Evolutionary conservation across 2,888 invertebrate species (phyloP).

Genomic region (Sarcophaga caerulescens): DNA sequence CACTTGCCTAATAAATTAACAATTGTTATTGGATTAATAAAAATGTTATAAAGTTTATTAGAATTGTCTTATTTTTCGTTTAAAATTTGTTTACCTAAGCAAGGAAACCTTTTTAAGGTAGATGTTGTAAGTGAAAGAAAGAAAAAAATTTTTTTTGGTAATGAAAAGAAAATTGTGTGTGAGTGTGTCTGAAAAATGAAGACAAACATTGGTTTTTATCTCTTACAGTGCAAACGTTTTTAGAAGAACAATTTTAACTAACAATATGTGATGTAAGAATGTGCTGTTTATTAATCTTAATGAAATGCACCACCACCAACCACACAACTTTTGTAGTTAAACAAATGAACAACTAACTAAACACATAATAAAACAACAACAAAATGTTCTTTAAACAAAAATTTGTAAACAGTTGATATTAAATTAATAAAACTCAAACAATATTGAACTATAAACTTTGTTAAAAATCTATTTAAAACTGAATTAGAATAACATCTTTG

Average conservation of each 20-base stretch:
- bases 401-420: conserved; percentile 41
- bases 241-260: neutral
- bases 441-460: neutral
- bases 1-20: no score
- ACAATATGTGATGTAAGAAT: neutral
- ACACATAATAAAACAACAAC: neutral
- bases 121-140: no score
- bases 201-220: no score
- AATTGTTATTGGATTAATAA: no score
- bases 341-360: neutral
- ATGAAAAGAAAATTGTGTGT: neutral
- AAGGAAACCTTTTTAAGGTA: no score
- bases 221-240: no score
- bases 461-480: conserved; percentile 12
- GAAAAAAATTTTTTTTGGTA: no score
- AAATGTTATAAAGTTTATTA: no score
- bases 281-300: conserved; percentile 14
- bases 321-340: neutral
- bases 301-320: conserved; percentile 36
- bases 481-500: conserved; percentile 8
- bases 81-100: no score
- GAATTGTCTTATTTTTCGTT: no score
- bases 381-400: conserved; percentile 22
- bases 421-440: conserved; percentile 14
- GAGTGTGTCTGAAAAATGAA: no score